phyloP scores from a whole-genome alignment of 1,140 invertebrate species.

The Pectinophora gossypiella region DNA sequence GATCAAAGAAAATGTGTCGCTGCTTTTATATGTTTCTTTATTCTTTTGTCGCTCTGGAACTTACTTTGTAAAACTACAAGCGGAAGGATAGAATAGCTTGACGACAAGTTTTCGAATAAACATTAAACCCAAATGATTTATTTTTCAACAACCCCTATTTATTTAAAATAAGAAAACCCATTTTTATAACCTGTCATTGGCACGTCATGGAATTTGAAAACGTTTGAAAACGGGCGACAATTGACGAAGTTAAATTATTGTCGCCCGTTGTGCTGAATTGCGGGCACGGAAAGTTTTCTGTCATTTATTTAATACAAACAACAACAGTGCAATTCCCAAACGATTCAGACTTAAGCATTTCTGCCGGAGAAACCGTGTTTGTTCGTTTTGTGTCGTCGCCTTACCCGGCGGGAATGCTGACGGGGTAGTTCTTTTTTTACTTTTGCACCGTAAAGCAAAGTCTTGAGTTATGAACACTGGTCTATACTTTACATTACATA shows the following conservation, averaged over 20 bases:
- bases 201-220: background rate
- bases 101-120: too few relatives aligned
- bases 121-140: too few relatives aligned
- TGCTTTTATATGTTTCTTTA: too few relatives aligned
- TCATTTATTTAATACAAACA: constrained; percentile 35
- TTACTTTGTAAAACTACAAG: too few relatives aligned
- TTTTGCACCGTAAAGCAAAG: constrained; percentile 51
- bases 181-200: background rate
- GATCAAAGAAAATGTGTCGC: too few relatives aligned
- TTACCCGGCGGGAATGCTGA: constrained; percentile 47
- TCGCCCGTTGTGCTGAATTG: background rate
- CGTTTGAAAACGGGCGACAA: background rate
- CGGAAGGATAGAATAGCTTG: too few relatives aligned
- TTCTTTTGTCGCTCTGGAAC: too few relatives aligned
- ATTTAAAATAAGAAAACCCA: too few relatives aligned
- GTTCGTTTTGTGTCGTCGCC: constrained; percentile 54
- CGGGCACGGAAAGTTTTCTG: background rate
- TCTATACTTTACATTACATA: constrained; percentile 45
- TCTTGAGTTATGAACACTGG: constrained; percentile 50
- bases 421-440: constrained; percentile 45
- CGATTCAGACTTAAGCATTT: constrained; percentile 54
- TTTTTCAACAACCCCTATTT: too few relatives aligned
- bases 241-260: constrained; percentile 1
- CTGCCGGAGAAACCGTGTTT: constrained; percentile 36
- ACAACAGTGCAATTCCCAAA: constrained; percentile 44